phyloP scores from a whole-genome alignment of 2,113 vertebrate genomes.

The Lagopus leucura region DNA sequence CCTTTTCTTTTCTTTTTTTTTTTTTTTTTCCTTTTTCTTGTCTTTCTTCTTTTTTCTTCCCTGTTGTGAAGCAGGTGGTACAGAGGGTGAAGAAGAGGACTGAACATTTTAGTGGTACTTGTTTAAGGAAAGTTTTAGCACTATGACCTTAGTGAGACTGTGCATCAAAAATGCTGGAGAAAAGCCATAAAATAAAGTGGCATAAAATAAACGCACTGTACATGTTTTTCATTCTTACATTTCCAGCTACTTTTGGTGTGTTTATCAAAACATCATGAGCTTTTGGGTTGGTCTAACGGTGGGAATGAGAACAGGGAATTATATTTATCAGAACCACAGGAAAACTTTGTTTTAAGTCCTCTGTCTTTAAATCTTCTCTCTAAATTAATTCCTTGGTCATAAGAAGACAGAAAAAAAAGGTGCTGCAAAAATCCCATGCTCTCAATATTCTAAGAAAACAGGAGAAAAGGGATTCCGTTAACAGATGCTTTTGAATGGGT shows the following conservation, averaged over 20 bases:
- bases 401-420: background rate
- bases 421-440: background rate
- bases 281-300: background rate
- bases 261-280: slow-evolving; percentile 29
- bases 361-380: background rate
- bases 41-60: background rate
- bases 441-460: background rate
- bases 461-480: background rate
- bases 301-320: background rate
- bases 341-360: background rate
- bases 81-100: background rate
- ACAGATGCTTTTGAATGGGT: background rate
- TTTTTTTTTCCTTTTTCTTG: too few relatives aligned
- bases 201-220: slow-evolving; percentile 39
- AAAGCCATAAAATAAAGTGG: background rate
- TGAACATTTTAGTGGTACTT: background rate
- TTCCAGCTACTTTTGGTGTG: background rate
- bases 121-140: slow-evolving; percentile 47
- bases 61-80: background rate
- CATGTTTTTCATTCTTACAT: slow-evolving; percentile 6
- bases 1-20: too few relatives aligned
- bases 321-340: background rate
- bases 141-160: background rate
- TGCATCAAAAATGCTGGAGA: slow-evolving; percentile 10
- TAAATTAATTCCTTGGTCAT: background rate